Percentiles rank a stretch among this genome's conserved stretches.
Conservation (phyloP, 2,888 invertebrate species). For the Furcula furcula region DNA sequence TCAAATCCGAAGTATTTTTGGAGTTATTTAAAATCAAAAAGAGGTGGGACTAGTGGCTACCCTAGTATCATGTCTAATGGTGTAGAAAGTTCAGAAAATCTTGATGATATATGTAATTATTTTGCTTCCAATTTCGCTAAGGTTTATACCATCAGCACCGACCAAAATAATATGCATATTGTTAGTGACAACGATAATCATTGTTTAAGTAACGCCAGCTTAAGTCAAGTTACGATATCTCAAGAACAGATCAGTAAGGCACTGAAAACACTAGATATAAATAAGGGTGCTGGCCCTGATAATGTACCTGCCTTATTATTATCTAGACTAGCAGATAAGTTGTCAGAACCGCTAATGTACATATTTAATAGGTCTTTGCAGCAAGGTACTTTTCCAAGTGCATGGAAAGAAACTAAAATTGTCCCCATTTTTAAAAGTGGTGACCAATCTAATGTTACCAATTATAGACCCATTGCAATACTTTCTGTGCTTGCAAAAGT, state of each 20-base stretch:
- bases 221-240: conserved; percentile 1
- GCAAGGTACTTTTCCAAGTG: background rate
- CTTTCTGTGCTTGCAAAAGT: no score
- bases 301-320: conserved; percentile 1
- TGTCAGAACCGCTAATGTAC: conserved; percentile 1
- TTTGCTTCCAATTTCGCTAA: conserved; percentile 1
- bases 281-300: background rate
- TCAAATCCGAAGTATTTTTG: conserved; percentile 3
- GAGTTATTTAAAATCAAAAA: conserved; percentile 4
- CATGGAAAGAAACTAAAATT: no score
- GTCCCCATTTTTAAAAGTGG: background rate
- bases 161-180: no score
- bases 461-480: no score
- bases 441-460: no score
- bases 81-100: background rate
- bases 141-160: background rate
- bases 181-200: no score
- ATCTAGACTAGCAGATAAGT: background rate
- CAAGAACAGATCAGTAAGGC: background rate
- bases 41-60: conserved; percentile 1
- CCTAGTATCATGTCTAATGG: background rate
- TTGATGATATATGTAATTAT: conserved; percentile 2
- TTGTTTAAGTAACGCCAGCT: background rate
- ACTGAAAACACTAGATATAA: background rate
- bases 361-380: conserved; percentile 1